Evolutionary conservation across 2,888 invertebrate species (phyloP).

Genomic region (Hydropsyche betteni): DNA sequence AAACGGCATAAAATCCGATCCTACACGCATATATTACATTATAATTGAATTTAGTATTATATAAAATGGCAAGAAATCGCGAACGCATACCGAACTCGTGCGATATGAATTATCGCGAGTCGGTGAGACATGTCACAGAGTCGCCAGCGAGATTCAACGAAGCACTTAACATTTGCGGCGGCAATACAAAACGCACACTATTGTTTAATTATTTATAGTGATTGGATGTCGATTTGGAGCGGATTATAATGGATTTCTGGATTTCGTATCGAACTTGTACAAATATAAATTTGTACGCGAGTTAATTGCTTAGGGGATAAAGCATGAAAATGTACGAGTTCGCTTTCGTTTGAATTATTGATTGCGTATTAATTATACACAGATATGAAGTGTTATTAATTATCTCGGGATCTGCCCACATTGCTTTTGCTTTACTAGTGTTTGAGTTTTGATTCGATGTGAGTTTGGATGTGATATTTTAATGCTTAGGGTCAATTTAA

Average conservation of each 20-base stretch:
- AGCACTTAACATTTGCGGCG: neutral
- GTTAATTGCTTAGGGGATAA: neutral
- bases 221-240: too few relatives aligned
- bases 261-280: too few relatives aligned
- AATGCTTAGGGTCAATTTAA: too few relatives aligned
- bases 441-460: too few relatives aligned
- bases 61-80: neutral
- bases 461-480: too few relatives aligned
- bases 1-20: too few relatives aligned
- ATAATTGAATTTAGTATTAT: neutral
- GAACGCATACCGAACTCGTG: slow-evolving; percentile 7
- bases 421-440: neutral
- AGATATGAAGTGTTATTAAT: neutral
- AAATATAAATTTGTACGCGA: too few relatives aligned
- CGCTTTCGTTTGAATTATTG: neutral
- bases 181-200: too few relatives aligned
- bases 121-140: neutral
- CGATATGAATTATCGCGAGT: slow-evolving; percentile 20
- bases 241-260: too few relatives aligned
- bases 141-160: slow-evolving; percentile 15
- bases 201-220: too few relatives aligned
- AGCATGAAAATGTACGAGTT: neutral
- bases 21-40: too few relatives aligned
- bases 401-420: slow-evolving; percentile 8
- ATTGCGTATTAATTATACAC: neutral